Base-by-base conservation (phyloP, 2,797 vertebrate species). In the Eutrigla gurnardus region DNA sequence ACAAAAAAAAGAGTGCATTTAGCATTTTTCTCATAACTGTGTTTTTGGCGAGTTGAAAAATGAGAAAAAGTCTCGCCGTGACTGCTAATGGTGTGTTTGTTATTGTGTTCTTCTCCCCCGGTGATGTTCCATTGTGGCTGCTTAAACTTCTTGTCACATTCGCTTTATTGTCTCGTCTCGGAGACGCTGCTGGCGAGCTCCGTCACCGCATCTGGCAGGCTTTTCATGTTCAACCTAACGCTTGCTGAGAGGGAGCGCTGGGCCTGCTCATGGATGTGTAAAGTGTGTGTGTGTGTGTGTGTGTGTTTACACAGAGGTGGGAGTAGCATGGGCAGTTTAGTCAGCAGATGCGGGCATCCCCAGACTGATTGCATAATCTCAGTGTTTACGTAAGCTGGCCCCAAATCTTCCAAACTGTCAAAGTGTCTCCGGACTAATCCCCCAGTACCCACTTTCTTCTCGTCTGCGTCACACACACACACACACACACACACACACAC, bases 281-380 rank as follows among this genome's bases (percentile, higher is more conserved):
- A 75, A 68, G 52, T 36, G 59, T 53, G 50, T 18, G 68, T 58
- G 39, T 35, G 62, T 55, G 73, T 40, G 17, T 60, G 35, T 43
- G 61, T 63, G 64, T 74, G 70, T 62, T 25, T 25, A 25, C 25
- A 53, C 80, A 53, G 77, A 66, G 70, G 79, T 86, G 76, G 83
- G 81, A 87, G 87, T 78, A 66, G 75, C 73, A 71, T 83, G 80
- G 86, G 69, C 84, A 86, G 81, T 85, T 84, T 68, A 76, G 75
- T 88, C 89, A 84, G 83, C 89, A 90, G 86, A 92, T 84, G 81
- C 78, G 85, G 90, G 76, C 89, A 83, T 89, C 81, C 77, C 86
- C 88, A 87, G 83, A 87, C 86, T 65, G 77, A 83, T 93, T 94
- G 86, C 66, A 18, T 93, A 93, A 94, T 88, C 53, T 54, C 77